Evolutionary conservation across 2,888 invertebrate genomes (phyloP), one percentile per base, ranked within the genome.

Genomic region (Agrochola lychnidis): DNA sequence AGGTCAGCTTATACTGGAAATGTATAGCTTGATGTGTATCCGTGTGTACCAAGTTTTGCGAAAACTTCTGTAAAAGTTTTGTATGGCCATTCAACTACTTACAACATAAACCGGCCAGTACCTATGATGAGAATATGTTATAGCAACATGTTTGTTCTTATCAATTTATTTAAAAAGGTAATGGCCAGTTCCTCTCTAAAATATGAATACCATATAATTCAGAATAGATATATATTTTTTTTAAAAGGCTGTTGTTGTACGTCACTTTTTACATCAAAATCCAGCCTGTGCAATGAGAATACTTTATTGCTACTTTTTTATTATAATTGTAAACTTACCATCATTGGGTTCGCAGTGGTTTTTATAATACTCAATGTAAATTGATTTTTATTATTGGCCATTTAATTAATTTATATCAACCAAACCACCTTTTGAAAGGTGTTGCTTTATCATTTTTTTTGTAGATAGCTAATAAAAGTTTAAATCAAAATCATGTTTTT

Each of bases 401-500:
- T n/a, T 19, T 4, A 10, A 53, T 14, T 22, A 16, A 1, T 12
- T 53, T 12, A 45, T 45, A 12, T 48, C 14, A 30, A 36, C 9
- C 3, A 22, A 1, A 22, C 22, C 22, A 19, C 0, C 25, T 25
- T 25, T 45, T 40, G 7, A n/a, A 40, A 40, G n/a, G 0, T 4
- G 7, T 70, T 22, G 7, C 2, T 48, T n/a, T 30, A 12, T 19
- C 9, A 36, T 36, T 1, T 59, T 72, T 59, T 16, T 59, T 16
- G 16, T 40, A 16, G 45, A 45, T 25, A 53, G 4, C 42, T 36
- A 36, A 16, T 71, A 30, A 63, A 42, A 51, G 10, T 42, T 6
- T 5, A 40, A 53, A 64, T 51, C 1, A 56, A 76, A 56, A 76
- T 61, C 45, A 56, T 66, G 7, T 79, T 73, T 69, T 59, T 10